Evolutionary conservation across 2,797 vertebrate species (phyloP), one percentile per base, ranked within the genome.

Genomic region (Fundulus diaphanus): DNA sequence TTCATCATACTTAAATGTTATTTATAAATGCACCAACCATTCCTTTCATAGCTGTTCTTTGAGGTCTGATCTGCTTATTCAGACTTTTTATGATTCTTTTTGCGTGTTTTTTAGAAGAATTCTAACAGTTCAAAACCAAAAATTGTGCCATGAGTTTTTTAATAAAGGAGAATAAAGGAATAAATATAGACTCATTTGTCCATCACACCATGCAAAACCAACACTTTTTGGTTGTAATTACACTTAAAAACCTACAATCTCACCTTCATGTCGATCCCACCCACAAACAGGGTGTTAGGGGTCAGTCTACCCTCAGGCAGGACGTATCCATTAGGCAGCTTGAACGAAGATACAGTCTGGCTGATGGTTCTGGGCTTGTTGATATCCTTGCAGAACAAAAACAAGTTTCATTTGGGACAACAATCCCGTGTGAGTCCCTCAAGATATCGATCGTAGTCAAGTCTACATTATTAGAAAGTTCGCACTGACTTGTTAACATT

Each of bases 261-360:
- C 94, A 99, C 98, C 96, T 95, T 96, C 89, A 96, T 90, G 90
- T 99, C 97, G 82, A 99, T 98, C 84, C 98, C 98, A 81, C 97
- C 98, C 72, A 99, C 97, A 82, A 99, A 99, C 57, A 99, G 88
- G 0, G 97, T 95, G 74, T 99, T 99, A 24, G 98, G 98, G 70
- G 96, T 98, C 88, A 97, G 91, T 94, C 94, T 98, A 63, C 98
- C 98, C 92, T 98, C 96, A 3, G 98, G 98, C 73, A 99, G 93
- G 86, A 98, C 92, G 91, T 96, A 99, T 77, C 97, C 97, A 89
- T 98, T 98, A 49, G 93, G 94, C 89, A 97, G 29, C 77, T 93
- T 72, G 46, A 87, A 49, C 77, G 94, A 79, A 11, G 86, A 79
- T 0, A 94, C 84, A 0, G 88, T 82, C 77, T 90, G 92, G 79